Evolutionary conservation across 2,113 vertebrate species (phyloP), one percentile per base, ranked within the genome.

Genomic region (Xiphophorus maculatus): DNA sequence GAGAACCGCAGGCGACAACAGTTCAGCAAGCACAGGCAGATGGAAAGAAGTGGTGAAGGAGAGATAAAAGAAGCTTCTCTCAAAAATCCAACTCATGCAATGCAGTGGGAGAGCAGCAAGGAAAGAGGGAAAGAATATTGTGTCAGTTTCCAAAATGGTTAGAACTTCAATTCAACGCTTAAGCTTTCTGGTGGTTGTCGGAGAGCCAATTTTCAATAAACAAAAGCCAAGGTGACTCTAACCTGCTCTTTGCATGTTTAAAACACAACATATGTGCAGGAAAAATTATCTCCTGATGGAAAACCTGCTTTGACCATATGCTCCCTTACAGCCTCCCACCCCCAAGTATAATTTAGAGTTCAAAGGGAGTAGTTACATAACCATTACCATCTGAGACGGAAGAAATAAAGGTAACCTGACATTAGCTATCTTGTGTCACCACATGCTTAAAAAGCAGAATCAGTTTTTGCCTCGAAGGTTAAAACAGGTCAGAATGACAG

Each of bases 241-340:
- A 84, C 5, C 85, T 85, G 65, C 54, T 28, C 9, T 87, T 88
- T 87, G 80, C 84, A 93, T 77, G 81, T 73, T 91, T 90, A 74
- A 89, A 91, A 80, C 64, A 44, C 76, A 75, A 82, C 90, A 90
- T 83, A 85, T 91, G 89, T 83, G 80, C 84, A 69, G 80, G 67
- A 80, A 79, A 84, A n/a, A 86, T 61, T 83, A 86, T 71, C 68
- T 71, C 84, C 75, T 63, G 66, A 54, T 64, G 72, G 74, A 63
- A 86, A 87, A 81, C 68, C 81, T 84, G 84, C 85, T 89, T 69
- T 44, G 79, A 71, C 83, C 87, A 90, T 90, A 85, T 89, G 86
- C 69, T 54, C 14, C 8, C 17, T 51, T 19, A 12, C 51, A 37
- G 10, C 35, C 35, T 37, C 35, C 35, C 76, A 85, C 22, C 51